phyloP scores from a whole-genome alignment of 2,888 invertebrate species.

The Andrena hattorfiana region DNA sequence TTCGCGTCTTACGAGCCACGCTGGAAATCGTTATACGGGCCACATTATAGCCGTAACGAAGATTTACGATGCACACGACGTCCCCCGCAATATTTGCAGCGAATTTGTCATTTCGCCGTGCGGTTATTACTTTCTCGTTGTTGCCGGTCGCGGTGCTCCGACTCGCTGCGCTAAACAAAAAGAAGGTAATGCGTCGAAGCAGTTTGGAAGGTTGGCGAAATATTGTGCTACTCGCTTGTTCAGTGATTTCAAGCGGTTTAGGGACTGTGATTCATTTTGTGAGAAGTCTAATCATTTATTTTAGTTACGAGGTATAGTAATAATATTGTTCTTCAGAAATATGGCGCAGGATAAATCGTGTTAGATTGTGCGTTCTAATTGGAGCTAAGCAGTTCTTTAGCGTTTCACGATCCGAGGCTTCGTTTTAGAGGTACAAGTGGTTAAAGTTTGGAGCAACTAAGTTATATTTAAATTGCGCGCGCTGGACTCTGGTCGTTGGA shows the following conservation, averaged over 20 bases:
- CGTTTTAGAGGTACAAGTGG: background rate
- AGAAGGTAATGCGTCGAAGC: conserved; percentile 29
- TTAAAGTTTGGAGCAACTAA: background rate
- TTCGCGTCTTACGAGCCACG: conserved; percentile 54
- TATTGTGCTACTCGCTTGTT: background rate
- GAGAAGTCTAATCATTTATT: background rate
- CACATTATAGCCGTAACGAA: conserved; percentile 63
- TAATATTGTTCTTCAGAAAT: too few species aligned
- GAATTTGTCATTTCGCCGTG: conserved; percentile 74
- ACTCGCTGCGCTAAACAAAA: conserved; percentile 54
- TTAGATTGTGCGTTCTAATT: background rate
- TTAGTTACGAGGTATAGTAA: background rate
- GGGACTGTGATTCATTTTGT: background rate
- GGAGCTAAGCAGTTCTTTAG: background rate
- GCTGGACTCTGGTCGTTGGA: background rate
- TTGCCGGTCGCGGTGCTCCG: conserved; percentile 49
- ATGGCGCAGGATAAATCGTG: background rate
- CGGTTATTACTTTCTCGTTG: conserved; percentile 74
- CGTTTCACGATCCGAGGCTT: background rate
- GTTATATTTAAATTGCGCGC: conserved; percentile 1
- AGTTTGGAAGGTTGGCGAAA: background rate
- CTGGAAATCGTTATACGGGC: conserved; percentile 60
- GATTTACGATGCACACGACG: conserved; percentile 68
- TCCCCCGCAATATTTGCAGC: conserved; percentile 70
- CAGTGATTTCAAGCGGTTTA: background rate